Evolutionary conservation across 2,888 invertebrate genomes (phyloP).

Genomic region (Clitarchus hookeri): DNA sequence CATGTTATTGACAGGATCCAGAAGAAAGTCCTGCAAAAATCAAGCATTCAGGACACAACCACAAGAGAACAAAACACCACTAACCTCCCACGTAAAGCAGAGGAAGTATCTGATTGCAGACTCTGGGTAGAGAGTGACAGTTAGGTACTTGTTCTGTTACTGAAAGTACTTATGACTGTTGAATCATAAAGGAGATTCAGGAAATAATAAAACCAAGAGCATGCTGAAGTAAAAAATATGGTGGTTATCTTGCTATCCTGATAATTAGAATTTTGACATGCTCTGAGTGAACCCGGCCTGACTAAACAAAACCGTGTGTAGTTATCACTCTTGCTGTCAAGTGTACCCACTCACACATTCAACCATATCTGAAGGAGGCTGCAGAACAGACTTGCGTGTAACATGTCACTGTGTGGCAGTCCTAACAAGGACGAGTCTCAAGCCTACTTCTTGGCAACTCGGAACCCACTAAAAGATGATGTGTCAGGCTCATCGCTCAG

Average conservation of each 20-base stretch:
- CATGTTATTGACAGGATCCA: neutral
- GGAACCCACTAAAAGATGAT: conserved; percentile 52
- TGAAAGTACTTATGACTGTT: neutral
- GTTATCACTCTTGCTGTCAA: neutral
- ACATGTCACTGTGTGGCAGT: too few relatives aligned
- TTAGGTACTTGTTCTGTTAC: neutral
- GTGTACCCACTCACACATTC: too few relatives aligned
- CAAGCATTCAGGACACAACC: neutral
- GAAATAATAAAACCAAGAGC: neutral
- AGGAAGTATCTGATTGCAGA: neutral
- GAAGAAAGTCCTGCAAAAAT: conserved; percentile 8
- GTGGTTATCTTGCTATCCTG: neutral
- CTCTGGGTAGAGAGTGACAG: too few relatives aligned
- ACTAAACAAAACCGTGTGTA: neutral
- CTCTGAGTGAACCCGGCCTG: neutral
- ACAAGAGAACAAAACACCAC: neutral
- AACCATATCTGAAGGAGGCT: neutral
- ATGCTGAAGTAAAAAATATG: neutral
- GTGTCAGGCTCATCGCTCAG: conserved; percentile 35
- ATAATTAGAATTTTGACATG: neutral
- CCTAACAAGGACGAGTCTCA: too few relatives aligned
- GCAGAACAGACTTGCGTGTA: neutral
- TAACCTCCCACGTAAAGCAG: neutral
- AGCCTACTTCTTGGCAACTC: conserved; percentile 52
- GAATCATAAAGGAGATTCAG: neutral